Base-by-base conservation (phyloP, 1,140 invertebrate genomes). In the Calephelis virginiensis region DNA sequence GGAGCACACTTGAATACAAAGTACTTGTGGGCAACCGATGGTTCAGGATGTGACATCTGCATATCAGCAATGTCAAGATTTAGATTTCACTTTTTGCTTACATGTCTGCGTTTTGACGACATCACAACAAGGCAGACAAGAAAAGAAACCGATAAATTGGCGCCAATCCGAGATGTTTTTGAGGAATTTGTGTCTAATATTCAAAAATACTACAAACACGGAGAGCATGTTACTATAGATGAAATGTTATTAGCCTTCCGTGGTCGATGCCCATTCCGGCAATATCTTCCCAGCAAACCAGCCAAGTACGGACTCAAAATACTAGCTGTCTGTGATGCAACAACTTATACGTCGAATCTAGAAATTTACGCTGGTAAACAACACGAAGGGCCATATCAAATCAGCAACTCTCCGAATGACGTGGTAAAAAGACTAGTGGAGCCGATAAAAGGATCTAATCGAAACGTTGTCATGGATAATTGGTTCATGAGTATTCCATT, bases 401-500 rank as follows among this genome's bases (percentile, higher is more conserved):
- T 53, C 50, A 13, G 12, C n/a, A 53, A 13, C 50, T 13, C 12
- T 14, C 50, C 50, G 5, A 53, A n/a, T 14, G 50, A 67, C 43
- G 28, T 67, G 10, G 65, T 61, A 9, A 67, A 67, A 62, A 10
- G 66, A 8, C 9, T 67, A 43, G 66, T 67, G 37, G 60, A 53
- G n/a, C 48, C 60, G 28, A 67, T 62, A 37, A 62, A 53, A 53
- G 47, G 17, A 10, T 62, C 48, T 66, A 8, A 66, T 47, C 48
- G 59, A 1, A 69, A 69, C 48, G 14, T 69, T n/a, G 60, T 66
- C 1, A 66, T 66, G 59, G 68, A 69, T 37, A 69, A 66, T 37
- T 69, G 63, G 68, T 69, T 66, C 17, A 69, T 17, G 0, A 69
- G 68, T 56, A 12, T 69, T 56, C 63, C 38, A 13, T 59, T 63